Evolutionary conservation across 2,888 invertebrate species (phyloP), one percentile per base, ranked within the genome.

Genomic region (Spicauda simplicius): DNA sequence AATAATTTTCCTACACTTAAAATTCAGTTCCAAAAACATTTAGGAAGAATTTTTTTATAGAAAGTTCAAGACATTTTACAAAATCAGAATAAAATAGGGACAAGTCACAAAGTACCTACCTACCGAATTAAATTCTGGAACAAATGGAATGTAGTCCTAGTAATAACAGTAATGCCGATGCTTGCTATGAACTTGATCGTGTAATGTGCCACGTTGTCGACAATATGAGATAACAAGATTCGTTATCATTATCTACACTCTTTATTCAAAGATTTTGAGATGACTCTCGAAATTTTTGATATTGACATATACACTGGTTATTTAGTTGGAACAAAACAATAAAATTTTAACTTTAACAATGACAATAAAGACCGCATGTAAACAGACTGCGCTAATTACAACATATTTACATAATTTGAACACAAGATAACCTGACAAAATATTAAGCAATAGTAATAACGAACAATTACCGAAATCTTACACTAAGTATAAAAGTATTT

Each of bases 161-260:
- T 72, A 95, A 95, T 69, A 94, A 90, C 73, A 76, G 80, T 5
- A 93, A 93, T 77, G 83, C 88, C 54, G 97, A 97, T 85, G 95
- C 96, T 0, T 97, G 97, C 81, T 96, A 95, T 91, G 95, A 96
- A 74, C 94, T 97, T 69, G 99, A 99, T 91, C 95, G 96, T 76
- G 96, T 99, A 79, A 98, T 99, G 98, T 99, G 99, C 89, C 97
- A 97, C 91, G 96, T 98, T 82, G 96, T 98, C 65, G 99, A 99
- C 88, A 96, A 95, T 77, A 96, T 97, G 95, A 94, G 94, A 91
- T 93, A 86, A 78, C 33, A 55, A 64, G 16, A 16, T 16, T n/a
- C n/a, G n/a, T n/a, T n/a, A n/a, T n/a, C n/a, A n/a, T n/a, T 16
- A n/a, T 45, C 14, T 16, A 14, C 14, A 41, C 14, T 41, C 14